These are phyloP conservation scores for Mycteria americana DNA, from an alignment of 2,797 vertebrate genomes.

Conservation along the genomic window DNA sequence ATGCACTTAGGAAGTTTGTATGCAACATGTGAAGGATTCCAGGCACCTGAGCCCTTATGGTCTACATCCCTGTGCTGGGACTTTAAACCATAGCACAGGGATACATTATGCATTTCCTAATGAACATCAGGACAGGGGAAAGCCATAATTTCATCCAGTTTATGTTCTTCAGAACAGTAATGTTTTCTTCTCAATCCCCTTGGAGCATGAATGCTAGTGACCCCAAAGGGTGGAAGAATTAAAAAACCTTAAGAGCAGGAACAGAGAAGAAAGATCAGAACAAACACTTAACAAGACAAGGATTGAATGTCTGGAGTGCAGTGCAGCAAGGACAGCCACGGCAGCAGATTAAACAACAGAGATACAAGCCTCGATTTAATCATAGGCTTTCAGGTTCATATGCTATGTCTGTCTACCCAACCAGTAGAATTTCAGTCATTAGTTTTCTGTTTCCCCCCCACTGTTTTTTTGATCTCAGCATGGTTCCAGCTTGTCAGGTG, in stretches of 20 bases:
- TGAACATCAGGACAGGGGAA: neutral
- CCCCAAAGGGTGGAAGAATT: neutral
- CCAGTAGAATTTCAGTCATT: neutral
- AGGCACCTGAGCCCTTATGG: neutral
- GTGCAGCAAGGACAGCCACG: neutral
- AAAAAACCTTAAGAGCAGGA: neutral
- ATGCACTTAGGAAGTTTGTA: accelerated
- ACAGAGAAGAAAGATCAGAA: neutral
- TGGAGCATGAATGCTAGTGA: neutral
- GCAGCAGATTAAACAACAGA: neutral
- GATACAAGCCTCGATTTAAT: neutral
- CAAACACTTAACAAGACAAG: neutral
- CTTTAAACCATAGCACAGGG: neutral
- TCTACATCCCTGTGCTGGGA: neutral
- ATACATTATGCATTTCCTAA: neutral
- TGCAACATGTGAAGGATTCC: neutral
- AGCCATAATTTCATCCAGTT: neutral
- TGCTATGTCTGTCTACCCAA: neutral
- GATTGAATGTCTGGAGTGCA: neutral
- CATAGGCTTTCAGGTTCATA: neutral
- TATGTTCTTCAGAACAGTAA: neutral
- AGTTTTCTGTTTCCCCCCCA: neutral
- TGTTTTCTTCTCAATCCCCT: neutral
- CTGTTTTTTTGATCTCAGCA: neutral
- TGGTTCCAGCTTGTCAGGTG: neutral